phyloP scores from a whole-genome alignment of 2,797 vertebrate species.

The Premnoplex brunnescens region DNA sequence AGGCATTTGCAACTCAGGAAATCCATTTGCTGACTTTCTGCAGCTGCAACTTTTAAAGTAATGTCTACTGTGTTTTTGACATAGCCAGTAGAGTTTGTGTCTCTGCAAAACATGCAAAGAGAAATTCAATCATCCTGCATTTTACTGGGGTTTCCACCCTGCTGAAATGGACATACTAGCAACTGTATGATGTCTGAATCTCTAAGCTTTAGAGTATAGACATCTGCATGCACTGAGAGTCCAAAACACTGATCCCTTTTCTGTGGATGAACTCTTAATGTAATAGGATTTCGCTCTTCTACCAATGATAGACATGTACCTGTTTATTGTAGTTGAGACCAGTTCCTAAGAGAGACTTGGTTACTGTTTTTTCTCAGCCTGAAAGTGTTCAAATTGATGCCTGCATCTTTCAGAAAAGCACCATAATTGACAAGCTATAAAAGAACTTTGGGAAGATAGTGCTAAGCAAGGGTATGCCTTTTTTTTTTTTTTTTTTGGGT shows the following conservation, averaged over 20 bases:
- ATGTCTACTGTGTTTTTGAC: neutral
- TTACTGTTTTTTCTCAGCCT: neutral
- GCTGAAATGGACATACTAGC: neutral
- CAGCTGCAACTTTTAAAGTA: neutral
- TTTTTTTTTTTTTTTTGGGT: neutral
- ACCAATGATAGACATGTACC: neutral
- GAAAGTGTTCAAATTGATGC: neutral
- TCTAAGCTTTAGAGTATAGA: neutral
- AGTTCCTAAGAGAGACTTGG: neutral
- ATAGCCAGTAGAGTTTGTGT: neutral
- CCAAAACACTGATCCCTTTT: neutral
- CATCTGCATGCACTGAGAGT: neutral
- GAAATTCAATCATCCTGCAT: neutral
- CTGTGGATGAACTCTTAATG: accelerated
- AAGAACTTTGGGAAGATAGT: neutral
- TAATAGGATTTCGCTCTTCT: neutral
- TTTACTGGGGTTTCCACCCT: neutral
- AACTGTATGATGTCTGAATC: neutral
- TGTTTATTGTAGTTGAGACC: neutral
- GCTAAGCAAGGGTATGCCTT: neutral
- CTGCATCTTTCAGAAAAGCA: neutral
- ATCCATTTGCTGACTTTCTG: neutral
- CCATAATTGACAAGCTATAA: neutral
- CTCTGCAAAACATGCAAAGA: neutral
- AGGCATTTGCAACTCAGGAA: neutral